Percentiles rank a stretch among this genome's conserved stretches.
phyloP scores from a whole-genome alignment of 2,113 vertebrate species.

The Pseudonaja textilis region DNA sequence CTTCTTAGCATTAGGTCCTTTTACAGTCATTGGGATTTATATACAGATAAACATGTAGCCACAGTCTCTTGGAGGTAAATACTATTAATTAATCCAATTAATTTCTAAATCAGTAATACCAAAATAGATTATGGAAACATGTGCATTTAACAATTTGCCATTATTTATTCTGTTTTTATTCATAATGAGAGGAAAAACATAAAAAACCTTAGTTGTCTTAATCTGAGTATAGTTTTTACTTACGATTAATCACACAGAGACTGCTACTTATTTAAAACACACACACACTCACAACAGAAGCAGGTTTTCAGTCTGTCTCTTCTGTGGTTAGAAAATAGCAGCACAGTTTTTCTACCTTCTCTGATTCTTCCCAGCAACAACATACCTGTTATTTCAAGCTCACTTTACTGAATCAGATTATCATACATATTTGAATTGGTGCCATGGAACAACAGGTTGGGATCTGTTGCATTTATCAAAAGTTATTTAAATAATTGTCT shows the following conservation, averaged over 20 bases:
- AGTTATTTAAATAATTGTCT: constrained; percentile 45
- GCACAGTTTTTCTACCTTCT: background rate
- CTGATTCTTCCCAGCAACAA: constrained; percentile 5
- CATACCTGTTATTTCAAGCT: background rate
- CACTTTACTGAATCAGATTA: background rate
- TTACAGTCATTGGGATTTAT: background rate
- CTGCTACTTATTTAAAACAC: background rate
- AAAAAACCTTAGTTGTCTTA: background rate
- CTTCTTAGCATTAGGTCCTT: background rate
- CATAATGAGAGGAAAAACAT: background rate
- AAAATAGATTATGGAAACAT: background rate
- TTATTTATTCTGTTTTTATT: background rate
- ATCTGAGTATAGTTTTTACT: background rate
- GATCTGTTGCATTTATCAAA: constrained; percentile 51
- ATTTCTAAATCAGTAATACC: background rate
- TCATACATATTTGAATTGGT: background rate
- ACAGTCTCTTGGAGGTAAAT: no score
- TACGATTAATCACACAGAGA: background rate
- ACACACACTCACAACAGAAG: background rate
- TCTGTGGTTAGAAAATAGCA: background rate
- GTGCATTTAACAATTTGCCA: background rate
- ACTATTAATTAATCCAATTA: background rate
- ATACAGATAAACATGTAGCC: background rate
- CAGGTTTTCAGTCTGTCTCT: background rate
- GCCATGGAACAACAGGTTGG: constrained; percentile 10